These are phyloP conservation scores for Harpegnathos saltator DNA, from an alignment of 1,140 invertebrate genomes.

Conservation along the genomic window DNA sequence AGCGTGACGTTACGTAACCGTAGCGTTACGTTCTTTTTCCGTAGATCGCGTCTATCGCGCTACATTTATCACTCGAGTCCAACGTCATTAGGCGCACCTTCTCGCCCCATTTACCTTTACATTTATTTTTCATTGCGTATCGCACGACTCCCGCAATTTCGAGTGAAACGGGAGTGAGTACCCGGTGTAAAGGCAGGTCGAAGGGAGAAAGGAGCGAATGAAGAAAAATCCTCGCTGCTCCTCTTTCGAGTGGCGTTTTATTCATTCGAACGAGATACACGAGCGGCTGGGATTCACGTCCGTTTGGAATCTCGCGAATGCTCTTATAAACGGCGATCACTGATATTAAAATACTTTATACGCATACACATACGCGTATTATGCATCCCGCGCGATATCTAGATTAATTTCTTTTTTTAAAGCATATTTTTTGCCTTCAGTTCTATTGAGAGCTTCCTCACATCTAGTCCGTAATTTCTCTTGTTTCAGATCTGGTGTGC, in stretches of 20 bases:
- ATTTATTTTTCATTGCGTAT: neutral
- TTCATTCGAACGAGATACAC: neutral
- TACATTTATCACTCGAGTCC: constrained; percentile 39
- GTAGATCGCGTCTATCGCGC: constrained; percentile 1
- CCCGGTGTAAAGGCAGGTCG: neutral
- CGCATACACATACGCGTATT: neutral
- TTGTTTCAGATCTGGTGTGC: constrained; percentile 17
- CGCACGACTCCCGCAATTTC: neutral
- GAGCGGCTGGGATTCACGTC: neutral
- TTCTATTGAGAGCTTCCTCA: neutral
- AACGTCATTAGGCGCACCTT: constrained; percentile 14
- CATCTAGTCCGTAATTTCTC: constrained; percentile 13
- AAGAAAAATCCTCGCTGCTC: too few species aligned
- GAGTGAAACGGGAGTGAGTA: constrained; percentile 7
- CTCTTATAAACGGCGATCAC: neutral
- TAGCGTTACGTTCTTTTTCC: constrained; percentile 26
- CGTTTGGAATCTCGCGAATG: neutral
- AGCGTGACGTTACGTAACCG: constrained; percentile 33
- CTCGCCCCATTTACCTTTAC: neutral
- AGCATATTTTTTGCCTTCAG: neutral
- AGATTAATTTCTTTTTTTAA: neutral
- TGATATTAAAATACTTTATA: neutral
- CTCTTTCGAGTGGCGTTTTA: neutral
- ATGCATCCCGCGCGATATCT: too few species aligned
- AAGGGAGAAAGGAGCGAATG: neutral